A percentile compares a stretch with the other conserved stretches of the same genome.
Conservation (phyloP, 2,888 invertebrate genomes). For the Cosmorhoe ocellata region DNA sequence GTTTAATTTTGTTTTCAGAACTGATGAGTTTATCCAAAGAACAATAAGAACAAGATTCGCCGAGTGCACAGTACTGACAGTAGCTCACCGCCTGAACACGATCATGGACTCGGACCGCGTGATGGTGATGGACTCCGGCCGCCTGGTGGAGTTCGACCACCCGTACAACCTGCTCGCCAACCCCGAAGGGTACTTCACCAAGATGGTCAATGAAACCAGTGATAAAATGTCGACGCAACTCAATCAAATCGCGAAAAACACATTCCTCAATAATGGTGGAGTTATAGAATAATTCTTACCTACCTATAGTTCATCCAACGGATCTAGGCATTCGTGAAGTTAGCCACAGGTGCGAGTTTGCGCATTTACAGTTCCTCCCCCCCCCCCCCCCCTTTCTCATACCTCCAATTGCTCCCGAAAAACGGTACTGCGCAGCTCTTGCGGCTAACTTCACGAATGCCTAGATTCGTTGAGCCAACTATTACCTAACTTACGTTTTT, state of each 20-base stretch:
- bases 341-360: too few species aligned
- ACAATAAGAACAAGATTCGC: conserved; percentile 91
- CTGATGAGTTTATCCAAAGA: conserved; percentile 91
- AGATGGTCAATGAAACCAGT: conserved; percentile 88
- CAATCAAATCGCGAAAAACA: conserved; percentile 70
- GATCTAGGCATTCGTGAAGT: too few species aligned
- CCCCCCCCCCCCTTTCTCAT: too few species aligned
- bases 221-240: conserved; percentile 76
- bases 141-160: conserved; percentile 87
- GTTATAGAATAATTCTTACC: conserved; percentile 52
- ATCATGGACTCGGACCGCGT: conserved; percentile 96
- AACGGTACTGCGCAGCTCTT: too few species aligned
- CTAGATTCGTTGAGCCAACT: too few species aligned
- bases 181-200: conserved; percentile 83
- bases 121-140: conserved; percentile 92
- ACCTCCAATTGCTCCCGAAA: too few species aligned
- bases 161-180: conserved; percentile 85
- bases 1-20: conserved; percentile 76
- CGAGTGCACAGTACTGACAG: conserved; percentile 93
- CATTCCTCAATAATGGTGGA: conserved; percentile 66
- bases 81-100: conserved; percentile 95
- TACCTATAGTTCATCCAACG: too few species aligned
- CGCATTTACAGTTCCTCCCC: too few species aligned
- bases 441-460: too few species aligned
- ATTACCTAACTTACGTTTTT: not conserved